phyloP scores from a whole-genome alignment of 1,140 invertebrate species.

The Copidosoma floridanum region DNA sequence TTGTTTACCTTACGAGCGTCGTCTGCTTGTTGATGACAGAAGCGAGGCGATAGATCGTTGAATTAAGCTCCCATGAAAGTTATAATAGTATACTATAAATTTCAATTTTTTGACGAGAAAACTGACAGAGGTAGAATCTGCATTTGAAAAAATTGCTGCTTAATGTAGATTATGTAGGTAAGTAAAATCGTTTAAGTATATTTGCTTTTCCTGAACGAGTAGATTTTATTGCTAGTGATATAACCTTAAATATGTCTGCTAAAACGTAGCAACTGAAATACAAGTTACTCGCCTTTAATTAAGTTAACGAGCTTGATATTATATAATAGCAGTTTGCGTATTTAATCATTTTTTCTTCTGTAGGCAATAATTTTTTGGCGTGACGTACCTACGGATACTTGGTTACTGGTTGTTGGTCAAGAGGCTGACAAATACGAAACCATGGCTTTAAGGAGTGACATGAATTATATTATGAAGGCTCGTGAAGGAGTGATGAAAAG shows the following conservation, averaged over 20 bases:
- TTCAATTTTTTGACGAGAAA: conserved; percentile 87
- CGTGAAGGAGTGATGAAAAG: conserved; percentile 97
- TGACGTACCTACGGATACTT: conserved; percentile 83
- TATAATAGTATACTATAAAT: conserved; percentile 91
- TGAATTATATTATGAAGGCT: conserved; percentile 98
- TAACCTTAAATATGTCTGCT: no score
- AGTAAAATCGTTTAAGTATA: no score
- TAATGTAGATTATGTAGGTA: conserved; percentile 76
- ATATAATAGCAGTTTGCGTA: no score
- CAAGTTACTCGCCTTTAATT: no score
- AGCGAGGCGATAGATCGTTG: no score
- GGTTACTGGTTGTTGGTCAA: conserved; percentile 80
- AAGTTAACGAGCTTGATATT: no score
- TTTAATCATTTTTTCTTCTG: no score
- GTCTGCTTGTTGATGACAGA: no score
- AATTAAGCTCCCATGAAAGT: conserved; percentile 78
- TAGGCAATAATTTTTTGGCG: conserved; percentile 89
- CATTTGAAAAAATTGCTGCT: conserved; percentile 78
- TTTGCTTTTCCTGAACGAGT: no score
- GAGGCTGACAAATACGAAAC: conserved; percentile 95
- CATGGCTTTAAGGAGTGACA: conserved; percentile 96
- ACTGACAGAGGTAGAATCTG: conserved; percentile 78
- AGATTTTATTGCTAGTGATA: no score
- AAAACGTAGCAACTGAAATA: no score
- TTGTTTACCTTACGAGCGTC: no score